Percentiles rank a stretch among this genome's conserved stretches.
Evolutionary conservation across 2,888 invertebrate species (phyloP).

Genomic region (Ellobium chinense): DNA sequence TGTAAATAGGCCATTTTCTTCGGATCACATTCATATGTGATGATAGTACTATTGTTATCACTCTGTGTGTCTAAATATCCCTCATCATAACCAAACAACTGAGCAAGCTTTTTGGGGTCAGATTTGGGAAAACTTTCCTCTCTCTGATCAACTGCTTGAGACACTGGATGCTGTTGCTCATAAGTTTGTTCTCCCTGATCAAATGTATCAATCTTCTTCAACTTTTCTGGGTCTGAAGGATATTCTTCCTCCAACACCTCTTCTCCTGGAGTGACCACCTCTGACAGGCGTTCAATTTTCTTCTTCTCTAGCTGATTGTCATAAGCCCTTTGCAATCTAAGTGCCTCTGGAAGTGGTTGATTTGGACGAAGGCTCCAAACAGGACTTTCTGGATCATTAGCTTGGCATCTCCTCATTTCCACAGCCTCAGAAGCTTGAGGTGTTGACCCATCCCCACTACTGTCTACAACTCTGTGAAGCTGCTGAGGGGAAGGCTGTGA

Average conservation of each 20-base stretch:
- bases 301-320: conserved; percentile 45
- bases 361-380: conserved; percentile 49
- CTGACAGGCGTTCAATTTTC: conserved; percentile 34
- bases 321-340: conserved; percentile 56
- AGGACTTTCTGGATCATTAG: conserved; percentile 37
- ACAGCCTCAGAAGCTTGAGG: neutral
- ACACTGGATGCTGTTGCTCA: neutral
- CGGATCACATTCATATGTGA: conserved; percentile 16
- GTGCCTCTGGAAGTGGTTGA: conserved; percentile 54
- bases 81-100: conserved; percentile 17
- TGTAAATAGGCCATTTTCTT: neutral
- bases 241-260: conserved; percentile 8
- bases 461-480: neutral
- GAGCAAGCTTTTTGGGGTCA: conserved; percentile 58
- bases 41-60: too few species aligned
- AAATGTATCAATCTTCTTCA: neutral
- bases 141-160: neutral
- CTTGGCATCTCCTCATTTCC: neutral
- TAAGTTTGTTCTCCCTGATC: neutral
- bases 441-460: neutral
- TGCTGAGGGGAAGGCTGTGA: neutral
- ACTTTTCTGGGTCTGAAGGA: conserved; percentile 19
- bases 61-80: neutral
- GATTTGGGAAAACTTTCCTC: conserved; percentile 35
- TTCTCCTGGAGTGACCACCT: neutral